Conservation (phyloP, 2,113 vertebrate genomes). For the Onychorhynchus coronatus region DNA sequence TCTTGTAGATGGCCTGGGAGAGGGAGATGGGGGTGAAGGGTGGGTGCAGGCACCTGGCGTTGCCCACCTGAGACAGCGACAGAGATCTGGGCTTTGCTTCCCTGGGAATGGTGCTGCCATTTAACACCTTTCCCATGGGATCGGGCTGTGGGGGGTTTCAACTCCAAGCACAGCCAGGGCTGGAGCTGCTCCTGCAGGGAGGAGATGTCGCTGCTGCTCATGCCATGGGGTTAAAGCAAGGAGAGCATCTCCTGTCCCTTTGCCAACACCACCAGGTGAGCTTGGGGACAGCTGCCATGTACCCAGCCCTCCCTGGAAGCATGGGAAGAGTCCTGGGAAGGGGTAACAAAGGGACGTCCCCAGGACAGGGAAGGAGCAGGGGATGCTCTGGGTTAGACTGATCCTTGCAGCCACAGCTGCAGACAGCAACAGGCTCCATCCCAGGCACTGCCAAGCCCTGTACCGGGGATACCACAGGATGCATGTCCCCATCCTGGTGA, state of each 20-base stretch:
- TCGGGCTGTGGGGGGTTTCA: rapidly evolving
- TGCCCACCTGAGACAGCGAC: rapidly evolving
- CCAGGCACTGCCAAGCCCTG: rapidly evolving
- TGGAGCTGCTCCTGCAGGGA: background rate
- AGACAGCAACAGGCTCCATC: background rate
- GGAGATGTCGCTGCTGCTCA: background rate
- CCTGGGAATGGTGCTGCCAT: rapidly evolving
- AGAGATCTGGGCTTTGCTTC: background rate
- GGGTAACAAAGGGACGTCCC: background rate
- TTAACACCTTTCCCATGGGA: rapidly evolving
- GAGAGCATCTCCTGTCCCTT: rapidly evolving
- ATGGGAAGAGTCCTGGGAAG: rapidly evolving
- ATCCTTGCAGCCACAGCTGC: background rate
- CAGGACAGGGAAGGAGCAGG: background rate
- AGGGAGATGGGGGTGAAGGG: background rate
- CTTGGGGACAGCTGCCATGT: rapidly evolving
- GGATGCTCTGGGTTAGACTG: rapidly evolving
- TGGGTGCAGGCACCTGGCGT: background rate
- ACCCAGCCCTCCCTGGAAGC: background rate
- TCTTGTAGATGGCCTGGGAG: constrained; percentile 96
- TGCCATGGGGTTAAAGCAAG: background rate
- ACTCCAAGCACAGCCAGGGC: background rate
- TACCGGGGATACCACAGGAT: rapidly evolving
- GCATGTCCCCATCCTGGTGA: background rate
- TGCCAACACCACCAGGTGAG: rapidly evolving